These are phyloP conservation scores for Muscicapa adusta DNA, from an alignment of 2,113 vertebrate species.

Conservation along the genomic window DNA sequence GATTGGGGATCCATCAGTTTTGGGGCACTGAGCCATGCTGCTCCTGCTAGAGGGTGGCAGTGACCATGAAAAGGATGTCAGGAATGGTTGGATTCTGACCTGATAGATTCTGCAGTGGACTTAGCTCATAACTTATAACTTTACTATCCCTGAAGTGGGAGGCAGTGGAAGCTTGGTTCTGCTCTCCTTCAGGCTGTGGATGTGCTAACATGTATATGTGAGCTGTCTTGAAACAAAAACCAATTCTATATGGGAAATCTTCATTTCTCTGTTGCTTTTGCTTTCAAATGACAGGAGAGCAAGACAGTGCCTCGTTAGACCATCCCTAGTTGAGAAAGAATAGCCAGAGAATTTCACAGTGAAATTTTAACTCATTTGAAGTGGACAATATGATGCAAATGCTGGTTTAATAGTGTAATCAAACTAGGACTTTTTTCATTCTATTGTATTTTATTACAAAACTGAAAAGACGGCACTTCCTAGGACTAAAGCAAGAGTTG, in stretches of 20 bases:
- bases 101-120: background rate
- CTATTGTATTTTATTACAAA: background rate
- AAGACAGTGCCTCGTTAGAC: background rate
- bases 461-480: background rate
- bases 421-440: background rate
- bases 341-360: background rate
- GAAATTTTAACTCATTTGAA: background rate
- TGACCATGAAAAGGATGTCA: background rate
- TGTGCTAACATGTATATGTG: background rate
- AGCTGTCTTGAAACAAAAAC: background rate
- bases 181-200: background rate
- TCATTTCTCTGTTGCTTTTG: background rate
- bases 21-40: background rate
- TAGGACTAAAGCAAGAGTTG: background rate
- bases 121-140: background rate
- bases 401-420: background rate
- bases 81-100: background rate
- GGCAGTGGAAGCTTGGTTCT: background rate
- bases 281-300: background rate
- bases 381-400: background rate
- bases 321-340: background rate
- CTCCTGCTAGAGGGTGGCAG: background rate
- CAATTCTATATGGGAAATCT: background rate
- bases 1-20: background rate
- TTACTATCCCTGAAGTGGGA: background rate